Evolutionary conservation across 1,140 invertebrate genomes (phyloP), one percentile per base, ranked within the genome.

Genomic region (Lepidostoma basale): DNA sequence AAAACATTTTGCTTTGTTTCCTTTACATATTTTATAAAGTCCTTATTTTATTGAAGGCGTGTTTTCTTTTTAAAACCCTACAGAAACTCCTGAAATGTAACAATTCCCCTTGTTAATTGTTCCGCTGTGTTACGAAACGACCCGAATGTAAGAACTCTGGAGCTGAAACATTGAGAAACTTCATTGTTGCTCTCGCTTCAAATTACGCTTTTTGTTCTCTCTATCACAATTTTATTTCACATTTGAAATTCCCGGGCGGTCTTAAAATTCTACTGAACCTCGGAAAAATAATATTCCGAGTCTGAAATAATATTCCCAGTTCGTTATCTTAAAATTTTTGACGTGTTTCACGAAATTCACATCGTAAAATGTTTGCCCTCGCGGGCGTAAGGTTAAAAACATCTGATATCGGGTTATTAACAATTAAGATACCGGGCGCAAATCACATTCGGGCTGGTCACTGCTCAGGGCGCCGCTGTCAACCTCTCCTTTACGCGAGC

Each of bases 281-380:
- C 25, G 12, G 56, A 60, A 60, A 60, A 60, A 60, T 60, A 60
- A 60, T 60, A 60, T 42, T 42, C 56, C 36, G 16, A 40, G 56
- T 60, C 56, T 40, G 36, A 60, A 60, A 60, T 40, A 40, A 42
- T 59, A 56, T 56, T 56, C 52, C 14, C 18, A 5, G 56, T 40
- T 40, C 25, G 56, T 60, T 60, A 60, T 60, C 56, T 60, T 44
- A 25, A 60, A 60, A 60, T 26, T 60, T 60, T 60, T 60, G 56
- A 36, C 56, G 56, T 60, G 56, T 60, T 40, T 60, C 56, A 44
- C 56, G 56, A 60, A 56, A 60, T 60, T 60, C 56, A 23, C 56
- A 40, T 40, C 56, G 36, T 60, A 60, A 60, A 60, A 42, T 59
- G 39, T 42, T 26, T 42, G 56, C 56, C 56, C 56, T 60, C 56